phyloP scores from a whole-genome alignment of 2,113 vertebrate species.

The Corythaixoides concolor region DNA sequence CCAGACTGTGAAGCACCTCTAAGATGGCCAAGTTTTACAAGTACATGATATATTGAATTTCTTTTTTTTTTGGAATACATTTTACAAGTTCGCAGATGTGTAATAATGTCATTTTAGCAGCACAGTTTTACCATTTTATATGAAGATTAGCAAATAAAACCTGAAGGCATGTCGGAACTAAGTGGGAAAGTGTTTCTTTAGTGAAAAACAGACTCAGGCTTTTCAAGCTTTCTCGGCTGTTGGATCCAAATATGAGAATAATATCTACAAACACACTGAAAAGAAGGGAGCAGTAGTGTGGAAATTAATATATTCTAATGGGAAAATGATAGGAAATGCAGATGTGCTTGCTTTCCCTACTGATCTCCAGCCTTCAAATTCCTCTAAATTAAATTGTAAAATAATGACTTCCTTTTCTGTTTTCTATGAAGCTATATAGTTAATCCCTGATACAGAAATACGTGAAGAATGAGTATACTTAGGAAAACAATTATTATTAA shows the following conservation, averaged over 20 bases:
- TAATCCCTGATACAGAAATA: not conserved
- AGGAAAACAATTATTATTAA: not conserved
- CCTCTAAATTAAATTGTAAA: conserved; percentile 27
- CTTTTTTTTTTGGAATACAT: not conserved
- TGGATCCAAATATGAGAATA: not conserved
- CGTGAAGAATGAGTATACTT: not conserved
- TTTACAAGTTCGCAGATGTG: not conserved
- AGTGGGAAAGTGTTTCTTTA: not conserved
- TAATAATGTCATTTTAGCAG: not conserved
- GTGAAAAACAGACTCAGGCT: not conserved
- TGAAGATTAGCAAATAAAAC: not conserved
- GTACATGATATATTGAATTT: fast-evolving
- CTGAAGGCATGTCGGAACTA: not conserved
- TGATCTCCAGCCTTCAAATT: not conserved
- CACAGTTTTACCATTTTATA: not conserved
- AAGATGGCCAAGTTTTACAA: not conserved
- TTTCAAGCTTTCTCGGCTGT: not conserved
- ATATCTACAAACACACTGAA: not conserved
- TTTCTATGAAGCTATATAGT: not conserved
- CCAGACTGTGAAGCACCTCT: not conserved
- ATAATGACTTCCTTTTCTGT: not conserved
- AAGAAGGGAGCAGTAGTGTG: not conserved
- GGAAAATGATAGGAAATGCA: not conserved
- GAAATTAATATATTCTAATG: not conserved
- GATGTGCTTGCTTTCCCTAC: not conserved